These are phyloP conservation scores for Xylophagus ater DNA, from an alignment of 2,888 invertebrate genomes.

Conservation along the genomic window DNA sequence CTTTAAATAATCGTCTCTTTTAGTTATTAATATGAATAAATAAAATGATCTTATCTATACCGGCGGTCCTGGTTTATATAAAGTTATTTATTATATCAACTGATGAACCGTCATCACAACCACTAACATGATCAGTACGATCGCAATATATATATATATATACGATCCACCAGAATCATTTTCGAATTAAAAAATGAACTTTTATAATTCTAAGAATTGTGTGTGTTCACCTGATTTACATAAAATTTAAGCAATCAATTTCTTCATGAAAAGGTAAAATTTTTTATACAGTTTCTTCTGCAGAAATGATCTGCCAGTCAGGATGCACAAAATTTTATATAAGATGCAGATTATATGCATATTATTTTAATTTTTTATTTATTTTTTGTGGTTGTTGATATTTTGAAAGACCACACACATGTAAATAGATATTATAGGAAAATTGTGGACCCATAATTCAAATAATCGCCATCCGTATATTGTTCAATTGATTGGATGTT, in stretches of 20 bases:
- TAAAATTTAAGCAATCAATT: slow-evolving; percentile 10
- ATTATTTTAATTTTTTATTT: background rate
- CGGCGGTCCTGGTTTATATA: background rate
- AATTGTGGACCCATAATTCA: slow-evolving; percentile 14
- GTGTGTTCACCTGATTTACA: slow-evolving; percentile 13
- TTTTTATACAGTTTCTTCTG: too few species aligned
- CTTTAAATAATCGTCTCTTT: slow-evolving; percentile 5
- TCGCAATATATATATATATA: too few species aligned
- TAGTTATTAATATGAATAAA: slow-evolving; percentile 15
- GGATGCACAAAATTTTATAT: too few species aligned
- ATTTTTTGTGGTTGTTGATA: slow-evolving; percentile 3
- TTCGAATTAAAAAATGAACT: background rate
- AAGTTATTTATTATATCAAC: background rate
- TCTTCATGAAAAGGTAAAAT: slow-evolving; percentile 8
- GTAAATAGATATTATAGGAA: too few species aligned
- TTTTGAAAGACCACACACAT: slow-evolving; percentile 12
- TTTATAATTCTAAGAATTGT: slow-evolving; percentile 8
- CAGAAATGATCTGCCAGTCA: too few species aligned
- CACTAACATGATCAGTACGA: too few species aligned
- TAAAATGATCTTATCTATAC: slow-evolving; percentile 15
- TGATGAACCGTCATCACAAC: too few species aligned
- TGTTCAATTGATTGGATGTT: slow-evolving; percentile 17
- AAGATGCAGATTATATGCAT: too few species aligned
- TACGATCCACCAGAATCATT: background rate
- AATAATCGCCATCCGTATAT: slow-evolving; percentile 15